Conservation (phyloP, 2,113 vertebrate species). For the Balaeniceps rex region DNA sequence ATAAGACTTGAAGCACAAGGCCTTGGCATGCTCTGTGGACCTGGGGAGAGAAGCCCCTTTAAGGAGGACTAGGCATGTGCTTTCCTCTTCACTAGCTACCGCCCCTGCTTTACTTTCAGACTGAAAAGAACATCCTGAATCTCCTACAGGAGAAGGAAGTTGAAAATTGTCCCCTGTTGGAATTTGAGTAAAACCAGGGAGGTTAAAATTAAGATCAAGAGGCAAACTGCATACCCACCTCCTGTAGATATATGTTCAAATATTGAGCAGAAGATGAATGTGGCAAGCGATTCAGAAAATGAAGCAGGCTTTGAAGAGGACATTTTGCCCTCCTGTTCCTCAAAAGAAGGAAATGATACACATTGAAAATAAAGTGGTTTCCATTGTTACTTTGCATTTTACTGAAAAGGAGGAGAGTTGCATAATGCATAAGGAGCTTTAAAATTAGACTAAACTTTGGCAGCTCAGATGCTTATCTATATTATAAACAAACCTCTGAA, state of each 20-base stretch:
- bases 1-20: background rate
- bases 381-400: background rate
- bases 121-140: background rate
- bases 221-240: background rate
- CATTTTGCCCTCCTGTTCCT: background rate
- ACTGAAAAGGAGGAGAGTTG: background rate
- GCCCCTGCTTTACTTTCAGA: background rate
- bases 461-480: background rate
- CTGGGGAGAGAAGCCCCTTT: background rate
- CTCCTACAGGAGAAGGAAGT: background rate
- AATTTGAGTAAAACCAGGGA: background rate
- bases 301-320: background rate
- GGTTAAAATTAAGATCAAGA: background rate
- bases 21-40: background rate
- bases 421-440: conserved; percentile 14
- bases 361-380: background rate
- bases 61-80: background rate
- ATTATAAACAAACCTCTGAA: background rate
- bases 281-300: background rate
- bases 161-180: background rate
- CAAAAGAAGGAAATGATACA: background rate
- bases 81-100: background rate
- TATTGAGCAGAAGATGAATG: background rate
- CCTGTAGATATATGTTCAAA: background rate
- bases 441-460: conserved; percentile 37